Evolutionary conservation across 2,888 invertebrate species (phyloP), one percentile per base, ranked within the genome.

Genomic region (Drosophila engyochracea): DNA sequence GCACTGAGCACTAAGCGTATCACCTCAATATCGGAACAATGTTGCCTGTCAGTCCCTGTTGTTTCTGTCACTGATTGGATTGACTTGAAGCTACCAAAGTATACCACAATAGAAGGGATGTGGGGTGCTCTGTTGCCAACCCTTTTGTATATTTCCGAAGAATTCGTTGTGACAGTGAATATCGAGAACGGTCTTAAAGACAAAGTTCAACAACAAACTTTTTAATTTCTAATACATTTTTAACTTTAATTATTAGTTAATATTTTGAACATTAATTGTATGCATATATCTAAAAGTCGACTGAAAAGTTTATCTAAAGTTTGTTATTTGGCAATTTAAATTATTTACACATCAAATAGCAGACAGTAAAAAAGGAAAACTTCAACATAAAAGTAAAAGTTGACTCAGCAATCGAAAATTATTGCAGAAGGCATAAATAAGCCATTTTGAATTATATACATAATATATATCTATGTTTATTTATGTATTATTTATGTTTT

Each of bases 21-120:
- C 52, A 55, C 63, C 49, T 52, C 51, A 58, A 64, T 64, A 67
- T 60, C 35, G 49, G 52, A 69, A 79, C 82, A 82, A 70, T 84
- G 82, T 67, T 68, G 58, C 51, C 60, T 61, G 61, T 41, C 76
- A 67, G 53, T 74, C 12, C 41, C 58, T 28, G 54, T 59, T 65
- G 47, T 74, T 66, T 41, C 72, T 49, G 49, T 62, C 71, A 59
- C 62, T 76, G 65, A 76, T 76, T 70, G 76, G 71, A 76, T 76
- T 76, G 75, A 62, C 71, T 70, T 69, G 33, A 49, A 58, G 39
- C 53, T 53, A 19, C 60, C 52, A 59, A 47, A 44, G 58, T 51
- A 53, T 14, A 14, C 54, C 30, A 51, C 30, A 55, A 51, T n/a
- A 25, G 1, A 37, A 30, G 5, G 2, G 22, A 2, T 31, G 31